Evolutionary conservation across 2,113 vertebrate species (phyloP), one percentile per base, ranked within the genome.

Genomic region (Marmota flaviventris): DNA sequence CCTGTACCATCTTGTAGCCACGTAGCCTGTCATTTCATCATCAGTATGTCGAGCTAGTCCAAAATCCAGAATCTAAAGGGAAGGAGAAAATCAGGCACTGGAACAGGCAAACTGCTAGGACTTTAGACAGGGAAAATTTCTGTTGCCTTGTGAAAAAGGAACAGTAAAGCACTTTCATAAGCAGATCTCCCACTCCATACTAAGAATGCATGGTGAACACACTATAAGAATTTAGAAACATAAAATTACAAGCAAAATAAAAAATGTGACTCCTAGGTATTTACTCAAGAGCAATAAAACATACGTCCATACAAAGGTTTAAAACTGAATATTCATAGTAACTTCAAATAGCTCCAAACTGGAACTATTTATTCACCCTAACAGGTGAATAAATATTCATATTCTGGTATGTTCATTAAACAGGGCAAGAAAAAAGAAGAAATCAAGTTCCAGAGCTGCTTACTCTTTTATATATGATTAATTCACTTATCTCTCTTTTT

Each of bases 21-120:
- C 99, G 0, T 99, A 99, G 6, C 99, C 99, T 0, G 99, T 99
- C 99, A 99, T 99, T 97, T 99, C 99, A 67, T 99, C 99, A 29
- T 99, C 99, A 0, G 99, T 99, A 90, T 99, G 99, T 29, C 99
- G 99, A 0, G 99, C 99, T 99, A 99, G 98, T 39, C 99, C 99
- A 93, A 99, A 99, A 97, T 99, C 99, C 98, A 99, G 98, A 97
- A 99, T 99, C 99, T 99, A 70, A 65, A 79, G 45, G 88, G 85
- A 4, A 98, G 82, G 86, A 8, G 13, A 97, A 39, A 96, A 96
- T 75, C 20, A 89, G 7, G 29, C 48, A 13, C 3, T 58, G 16
- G 24, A 58, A 65, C 2, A 89, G 65, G 58, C 34, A 61, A 84
- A 48, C 11, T 61, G 63, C 81, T 42, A 20, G 65, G 67, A 78